Conservation (phyloP, 2,888 invertebrate species). For the Drosophila macrothrix region DNA sequence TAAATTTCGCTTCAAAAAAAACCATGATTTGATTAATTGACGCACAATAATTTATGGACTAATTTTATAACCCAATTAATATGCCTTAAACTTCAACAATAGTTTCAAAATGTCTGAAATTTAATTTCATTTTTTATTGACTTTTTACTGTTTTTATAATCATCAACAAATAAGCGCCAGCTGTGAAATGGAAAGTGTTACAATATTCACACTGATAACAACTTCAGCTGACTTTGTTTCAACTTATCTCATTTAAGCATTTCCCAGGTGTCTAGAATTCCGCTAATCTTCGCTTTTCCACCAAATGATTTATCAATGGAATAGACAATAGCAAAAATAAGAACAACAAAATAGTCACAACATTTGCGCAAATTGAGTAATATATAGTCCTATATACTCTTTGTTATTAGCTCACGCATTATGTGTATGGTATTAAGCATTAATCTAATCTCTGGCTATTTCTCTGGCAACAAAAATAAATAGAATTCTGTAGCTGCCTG, state of each 20-base stretch:
- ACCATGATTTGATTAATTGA: not conserved
- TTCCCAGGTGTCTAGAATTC: not conserved
- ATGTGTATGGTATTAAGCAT: not conserved
- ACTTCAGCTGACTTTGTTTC: not conserved
- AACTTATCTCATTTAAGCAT: not conserved
- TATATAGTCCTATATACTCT: not conserved
- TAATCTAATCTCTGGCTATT: slow-evolving; percentile 50
- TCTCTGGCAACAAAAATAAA: slow-evolving; percentile 30
- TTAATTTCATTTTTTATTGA: not conserved
- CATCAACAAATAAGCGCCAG: not conserved
- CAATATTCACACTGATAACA: not conserved
- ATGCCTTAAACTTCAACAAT: not conserved
- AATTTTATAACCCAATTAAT: not conserved
- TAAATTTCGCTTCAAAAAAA: not conserved
- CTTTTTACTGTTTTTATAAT: not conserved
- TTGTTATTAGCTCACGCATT: slow-evolving; percentile 5
- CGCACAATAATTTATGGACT: not conserved
- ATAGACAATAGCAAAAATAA: slow-evolving; percentile 1
- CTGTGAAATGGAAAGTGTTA: slow-evolving; percentile 3
- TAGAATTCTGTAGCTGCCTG: slow-evolving; percentile 18
- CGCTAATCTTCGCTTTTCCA: not conserved
- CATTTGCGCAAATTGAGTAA: slow-evolving; percentile 18
- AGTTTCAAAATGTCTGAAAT: not conserved
- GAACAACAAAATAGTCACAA: not conserved
- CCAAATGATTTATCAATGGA: slow-evolving; percentile 44